Evolutionary conservation across 2,113 vertebrate species (phyloP).

Genomic region (Oxyura jamaicensis): DNA sequence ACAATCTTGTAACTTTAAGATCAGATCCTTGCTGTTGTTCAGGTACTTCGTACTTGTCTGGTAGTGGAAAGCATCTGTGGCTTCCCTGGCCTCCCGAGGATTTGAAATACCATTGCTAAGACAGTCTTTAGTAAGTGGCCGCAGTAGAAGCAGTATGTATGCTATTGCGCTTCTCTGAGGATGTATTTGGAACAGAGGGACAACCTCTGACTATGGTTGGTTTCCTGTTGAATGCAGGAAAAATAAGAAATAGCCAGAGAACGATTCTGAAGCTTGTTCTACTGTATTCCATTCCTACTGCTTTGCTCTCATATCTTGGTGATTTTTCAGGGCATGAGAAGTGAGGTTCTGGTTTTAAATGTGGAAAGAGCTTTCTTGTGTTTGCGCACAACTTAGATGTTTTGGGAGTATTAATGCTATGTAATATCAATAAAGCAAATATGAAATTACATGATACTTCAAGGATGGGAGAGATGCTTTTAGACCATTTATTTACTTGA

Average conservation of each 20-base stretch:
- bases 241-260: background rate
- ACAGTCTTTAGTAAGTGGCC: background rate
- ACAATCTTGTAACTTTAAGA: background rate
- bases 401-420: background rate
- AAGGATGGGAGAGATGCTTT: background rate
- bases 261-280: background rate
- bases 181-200: background rate
- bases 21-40: background rate
- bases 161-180: background rate
- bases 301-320: background rate
- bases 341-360: background rate
- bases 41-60: background rate
- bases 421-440: background rate
- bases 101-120: background rate
- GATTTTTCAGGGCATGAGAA: background rate
- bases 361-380: background rate
- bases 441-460: background rate
- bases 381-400: background rate
- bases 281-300: accelerated
- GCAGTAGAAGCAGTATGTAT: background rate
- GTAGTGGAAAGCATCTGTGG: background rate
- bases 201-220: background rate
- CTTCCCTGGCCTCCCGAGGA: background rate
- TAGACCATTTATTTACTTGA: background rate
- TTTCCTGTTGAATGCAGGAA: background rate